These are phyloP conservation scores for Andricus curvator DNA, from an alignment of 2,888 invertebrate genomes.

Conservation along the genomic window DNA sequence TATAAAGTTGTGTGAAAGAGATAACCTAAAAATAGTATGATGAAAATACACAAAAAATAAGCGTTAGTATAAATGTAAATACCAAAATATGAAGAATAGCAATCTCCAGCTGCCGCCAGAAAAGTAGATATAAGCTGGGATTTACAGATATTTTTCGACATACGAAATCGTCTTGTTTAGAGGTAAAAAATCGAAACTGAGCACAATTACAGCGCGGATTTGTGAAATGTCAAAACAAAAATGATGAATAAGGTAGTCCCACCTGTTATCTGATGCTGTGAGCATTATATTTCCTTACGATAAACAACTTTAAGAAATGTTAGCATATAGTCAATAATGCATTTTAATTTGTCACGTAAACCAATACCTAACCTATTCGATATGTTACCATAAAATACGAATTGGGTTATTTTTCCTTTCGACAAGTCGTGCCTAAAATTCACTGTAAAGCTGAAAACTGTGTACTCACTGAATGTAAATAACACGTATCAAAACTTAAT, in stretches of 20 bases:
- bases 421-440: not conserved
- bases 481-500: not conserved
- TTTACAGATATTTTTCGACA: not conserved
- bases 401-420: not conserved
- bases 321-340: not conserved
- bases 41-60: not conserved
- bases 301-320: not conserved
- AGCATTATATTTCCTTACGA: not conserved
- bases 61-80: not conserved
- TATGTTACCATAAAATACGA: not conserved
- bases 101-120: not conserved
- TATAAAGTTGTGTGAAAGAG: not conserved
- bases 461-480: not conserved
- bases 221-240: not conserved
- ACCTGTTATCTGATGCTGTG: not conserved
- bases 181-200: not conserved
- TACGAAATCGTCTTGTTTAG: not conserved
- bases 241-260: not conserved
- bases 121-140: not conserved
- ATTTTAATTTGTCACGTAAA: not conserved
- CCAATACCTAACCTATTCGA: not conserved
- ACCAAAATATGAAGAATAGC: not conserved
- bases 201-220: not conserved
- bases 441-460: not conserved
- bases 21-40: not conserved